Evolutionary conservation across 2,113 vertebrate species (phyloP).

Genomic region (Rhynchomys soricoides): DNA sequence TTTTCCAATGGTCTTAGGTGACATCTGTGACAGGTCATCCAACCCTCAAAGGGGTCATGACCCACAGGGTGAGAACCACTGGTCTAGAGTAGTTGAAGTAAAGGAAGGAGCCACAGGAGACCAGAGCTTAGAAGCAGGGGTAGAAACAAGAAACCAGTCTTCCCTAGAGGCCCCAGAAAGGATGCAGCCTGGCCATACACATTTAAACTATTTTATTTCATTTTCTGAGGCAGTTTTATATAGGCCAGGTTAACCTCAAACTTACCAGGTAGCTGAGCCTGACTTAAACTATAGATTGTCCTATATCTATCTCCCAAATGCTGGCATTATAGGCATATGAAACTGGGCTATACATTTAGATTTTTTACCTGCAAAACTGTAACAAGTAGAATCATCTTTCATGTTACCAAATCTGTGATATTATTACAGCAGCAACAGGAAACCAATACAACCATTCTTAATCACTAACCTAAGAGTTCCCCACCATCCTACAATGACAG

Average conservation of each 20-base stretch:
- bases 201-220: neutral
- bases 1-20: neutral
- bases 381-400: neutral
- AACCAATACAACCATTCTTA: constrained; percentile 1
- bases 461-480: neutral
- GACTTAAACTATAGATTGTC: neutral
- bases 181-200: neutral
- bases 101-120: neutral
- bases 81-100: neutral
- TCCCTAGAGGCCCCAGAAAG: neutral
- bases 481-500: neutral
- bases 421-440: neutral
- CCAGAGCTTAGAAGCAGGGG: neutral
- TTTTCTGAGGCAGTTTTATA: neutral
- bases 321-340: neutral
- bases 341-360: neutral
- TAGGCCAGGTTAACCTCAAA: neutral
- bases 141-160: neutral
- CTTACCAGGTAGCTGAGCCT: neutral
- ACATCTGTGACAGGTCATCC: neutral
- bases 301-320: neutral
- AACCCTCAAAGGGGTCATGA: neutral
- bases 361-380: neutral
- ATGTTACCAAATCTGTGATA: neutral
- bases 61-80: neutral